phyloP scores from a whole-genome alignment of 1,140 invertebrate species.

The Calycopis cecrops region DNA sequence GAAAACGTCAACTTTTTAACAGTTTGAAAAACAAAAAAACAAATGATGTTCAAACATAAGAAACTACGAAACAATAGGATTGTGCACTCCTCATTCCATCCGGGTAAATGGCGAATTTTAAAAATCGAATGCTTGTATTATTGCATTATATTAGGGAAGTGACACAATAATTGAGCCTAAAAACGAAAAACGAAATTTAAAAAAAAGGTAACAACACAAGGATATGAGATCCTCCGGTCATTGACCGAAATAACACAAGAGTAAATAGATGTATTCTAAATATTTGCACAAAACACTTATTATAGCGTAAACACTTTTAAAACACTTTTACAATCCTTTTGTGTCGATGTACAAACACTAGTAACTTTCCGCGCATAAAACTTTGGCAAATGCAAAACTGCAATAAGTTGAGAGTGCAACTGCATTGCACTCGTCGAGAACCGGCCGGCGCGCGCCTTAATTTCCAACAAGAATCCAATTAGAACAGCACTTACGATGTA shows the following conservation, averaged over 20 bases:
- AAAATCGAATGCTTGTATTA: constrained; percentile 68
- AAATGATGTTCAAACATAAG: constrained; percentile 74
- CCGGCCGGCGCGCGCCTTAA: constrained; percentile 72
- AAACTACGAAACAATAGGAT: constrained; percentile 70
- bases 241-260: constrained; percentile 73
- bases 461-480: constrained; percentile 70
- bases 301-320: constrained; percentile 59
- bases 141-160: constrained; percentile 67
- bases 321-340: constrained; percentile 59
- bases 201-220: constrained; percentile 56
- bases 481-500: constrained; percentile 51
- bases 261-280: constrained; percentile 64
- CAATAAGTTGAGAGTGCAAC: constrained; percentile 74
- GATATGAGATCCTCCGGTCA: constrained; percentile 74
- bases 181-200: constrained; percentile 62
- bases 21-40: constrained; percentile 75
- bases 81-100: constrained; percentile 72
- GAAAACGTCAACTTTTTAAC: constrained; percentile 70
- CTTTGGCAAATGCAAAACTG: constrained; percentile 71
- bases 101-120: constrained; percentile 65
- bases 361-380: constrained; percentile 72
- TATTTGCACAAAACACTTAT: constrained; percentile 62
- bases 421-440: constrained; percentile 74
- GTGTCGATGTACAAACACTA: constrained; percentile 56
- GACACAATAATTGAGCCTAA: constrained; percentile 60